phyloP scores from a whole-genome alignment of 2,113 vertebrate species.

The Neolamprologus brichardi region DNA sequence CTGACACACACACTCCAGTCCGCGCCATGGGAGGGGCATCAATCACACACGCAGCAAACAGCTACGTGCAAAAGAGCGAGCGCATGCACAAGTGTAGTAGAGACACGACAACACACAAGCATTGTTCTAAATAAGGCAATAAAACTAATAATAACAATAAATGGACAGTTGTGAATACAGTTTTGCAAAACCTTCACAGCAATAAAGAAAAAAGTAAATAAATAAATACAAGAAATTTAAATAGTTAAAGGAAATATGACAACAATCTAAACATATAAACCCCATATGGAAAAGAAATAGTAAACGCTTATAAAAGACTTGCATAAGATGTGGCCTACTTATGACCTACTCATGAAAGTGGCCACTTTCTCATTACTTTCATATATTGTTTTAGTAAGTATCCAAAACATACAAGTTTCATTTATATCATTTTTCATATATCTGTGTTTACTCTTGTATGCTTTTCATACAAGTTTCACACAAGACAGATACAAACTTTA shows the following conservation, averaged over 20 bases:
- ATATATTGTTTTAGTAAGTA: too few species aligned
- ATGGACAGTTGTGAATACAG: too few species aligned
- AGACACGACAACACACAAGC: not conserved
- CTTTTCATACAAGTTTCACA: not conserved
- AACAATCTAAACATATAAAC: not conserved
- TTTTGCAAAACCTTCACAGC: too few species aligned
- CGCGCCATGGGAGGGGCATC: constrained; percentile 20
- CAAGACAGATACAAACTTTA: not conserved
- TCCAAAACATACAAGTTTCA: fast-evolving
- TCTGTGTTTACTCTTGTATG: not conserved
- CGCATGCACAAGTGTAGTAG: not conserved
- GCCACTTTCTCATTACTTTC: too few species aligned
- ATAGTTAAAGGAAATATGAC: not conserved
- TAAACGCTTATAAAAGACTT: not conserved
- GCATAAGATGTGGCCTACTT: too few species aligned
- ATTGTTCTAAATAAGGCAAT: not conserved
- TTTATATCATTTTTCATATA: not conserved
- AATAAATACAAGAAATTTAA: too few species aligned
- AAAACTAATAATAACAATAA: not conserved
- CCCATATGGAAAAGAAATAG: not conserved
- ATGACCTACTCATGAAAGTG: too few species aligned
- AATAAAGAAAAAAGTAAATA: too few species aligned
- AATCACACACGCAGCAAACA: constrained; percentile 6
- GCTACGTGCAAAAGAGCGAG: not conserved
- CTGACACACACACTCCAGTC: constrained; percentile 40